Evolutionary conservation across 1,140 invertebrate genomes (phyloP).

Genomic region (Bombus waltoni): DNA sequence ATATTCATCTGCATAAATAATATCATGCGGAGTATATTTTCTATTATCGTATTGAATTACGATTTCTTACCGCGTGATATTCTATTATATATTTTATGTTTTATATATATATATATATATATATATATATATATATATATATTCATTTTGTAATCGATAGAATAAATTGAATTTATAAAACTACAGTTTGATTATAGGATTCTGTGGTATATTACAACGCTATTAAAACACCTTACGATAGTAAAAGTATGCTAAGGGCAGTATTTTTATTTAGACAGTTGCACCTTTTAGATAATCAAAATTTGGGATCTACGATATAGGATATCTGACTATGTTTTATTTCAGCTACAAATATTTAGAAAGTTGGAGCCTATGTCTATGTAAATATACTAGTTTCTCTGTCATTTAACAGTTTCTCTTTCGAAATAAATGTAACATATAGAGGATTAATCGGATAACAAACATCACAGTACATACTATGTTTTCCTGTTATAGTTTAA

Average conservation of each 20-base stretch:
- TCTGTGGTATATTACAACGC: no score
- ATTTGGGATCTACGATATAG: no score
- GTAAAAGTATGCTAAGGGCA: no score
- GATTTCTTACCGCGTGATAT: not conserved
- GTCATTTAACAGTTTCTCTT: not conserved
- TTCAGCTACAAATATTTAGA: not conserved
- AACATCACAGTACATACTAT: not conserved
- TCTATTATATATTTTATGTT: not conserved
- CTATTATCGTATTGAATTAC: not conserved
- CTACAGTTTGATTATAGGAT: no score
- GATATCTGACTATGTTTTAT: not conserved
- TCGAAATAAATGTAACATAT: not conserved
- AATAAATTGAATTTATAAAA: not conserved
- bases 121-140: no score
- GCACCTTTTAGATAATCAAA: no score
- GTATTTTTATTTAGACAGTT: not conserved
- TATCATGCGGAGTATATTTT: not conserved
- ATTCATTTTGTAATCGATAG: not conserved
- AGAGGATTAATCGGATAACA: not conserved
- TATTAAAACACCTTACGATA: no score
- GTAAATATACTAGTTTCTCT: not conserved
- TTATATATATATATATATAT: no score
- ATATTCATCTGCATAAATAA: not conserved
- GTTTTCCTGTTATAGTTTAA: not conserved
- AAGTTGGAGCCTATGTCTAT: not conserved